Evolutionary conservation across 2,888 invertebrate species (phyloP), one percentile per base, ranked within the genome.

Genomic region (Sthenelais limicola): DNA sequence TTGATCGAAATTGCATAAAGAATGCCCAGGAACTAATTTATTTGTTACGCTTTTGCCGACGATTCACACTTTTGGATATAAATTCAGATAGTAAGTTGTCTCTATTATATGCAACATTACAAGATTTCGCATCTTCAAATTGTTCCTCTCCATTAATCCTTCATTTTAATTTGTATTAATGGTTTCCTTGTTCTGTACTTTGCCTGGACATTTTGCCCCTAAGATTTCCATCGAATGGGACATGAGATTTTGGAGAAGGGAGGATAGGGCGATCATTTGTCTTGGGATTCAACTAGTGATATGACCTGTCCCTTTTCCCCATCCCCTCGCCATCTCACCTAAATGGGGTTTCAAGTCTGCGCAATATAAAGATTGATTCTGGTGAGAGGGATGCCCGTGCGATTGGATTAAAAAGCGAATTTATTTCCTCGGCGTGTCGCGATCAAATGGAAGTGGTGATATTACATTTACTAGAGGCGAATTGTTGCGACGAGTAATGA

Each of bases 231-330:
- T 9, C 43, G 43, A 43, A 18, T 43, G 43, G 43, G 43, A 18
- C 43, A 18, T 9, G 43, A 43, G 43, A 9, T 43, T 9, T 9
- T 9, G 43, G 18, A 18, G 43, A 12, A 43, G 43, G 9, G 9
- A 12, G 43, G 43, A 43, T 9, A 43, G 43, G 43, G 43, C 12
- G 43, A 43, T 38, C 62, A 28, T 62, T 62, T 62, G 62, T 62
- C 62, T 35, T 35, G 56, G 56, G 62, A 62, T 62, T 62, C 62
- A 62, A 62, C 62, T 62, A 62, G 62, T 62, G 62, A 62, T 62
- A 62, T 62, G 62, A 62, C 62, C 62, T 62, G 62, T 62, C 62
- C 38, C 62, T 62, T 43, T 43, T 24, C 62, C 43, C 62, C 35
- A 38, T 43, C 43, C 38, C 38, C n/a, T 21, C 9, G 21, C 21